Conservation (phyloP, 2,797 vertebrate genomes). For the Echeneis naucrates region DNA sequence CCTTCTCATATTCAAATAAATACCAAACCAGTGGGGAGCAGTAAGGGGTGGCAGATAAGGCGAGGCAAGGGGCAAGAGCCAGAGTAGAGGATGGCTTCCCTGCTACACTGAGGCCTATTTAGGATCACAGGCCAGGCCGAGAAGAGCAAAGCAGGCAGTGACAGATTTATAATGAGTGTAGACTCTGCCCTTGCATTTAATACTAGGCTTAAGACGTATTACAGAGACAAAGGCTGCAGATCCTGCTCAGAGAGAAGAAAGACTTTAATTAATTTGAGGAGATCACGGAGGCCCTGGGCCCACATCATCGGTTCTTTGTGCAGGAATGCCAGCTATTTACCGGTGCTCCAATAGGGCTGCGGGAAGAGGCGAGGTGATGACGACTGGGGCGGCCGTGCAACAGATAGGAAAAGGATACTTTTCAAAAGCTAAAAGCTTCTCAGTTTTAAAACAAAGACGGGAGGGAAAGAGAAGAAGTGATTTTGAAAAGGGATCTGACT, state of each 20-base stretch:
- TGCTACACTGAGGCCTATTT: slow-evolving; percentile 72
- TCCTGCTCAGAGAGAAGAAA: slow-evolving; percentile 71
- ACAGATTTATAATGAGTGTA: slow-evolving; percentile 78
- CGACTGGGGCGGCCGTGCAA: slow-evolving; percentile 77
- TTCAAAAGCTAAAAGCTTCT: slow-evolving; percentile 92
- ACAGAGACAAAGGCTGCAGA: slow-evolving; percentile 71
- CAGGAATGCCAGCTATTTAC: slow-evolving; percentile 89
- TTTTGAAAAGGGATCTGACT: slow-evolving; percentile 83
- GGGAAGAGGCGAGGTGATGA: slow-evolving; percentile 86
- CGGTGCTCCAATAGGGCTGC: slow-evolving; percentile 77
- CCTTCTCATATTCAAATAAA: slow-evolving; percentile 86
- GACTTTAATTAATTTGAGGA: slow-evolving; percentile 87
- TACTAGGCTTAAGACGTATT: slow-evolving; percentile 78
- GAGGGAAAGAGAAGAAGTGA: slow-evolving; percentile 79
- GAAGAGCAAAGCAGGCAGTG: slow-evolving; percentile 76
- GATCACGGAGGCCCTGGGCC: slow-evolving; percentile 76
- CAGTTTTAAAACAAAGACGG: slow-evolving; percentile 89
- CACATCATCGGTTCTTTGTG: slow-evolving; percentile 86
- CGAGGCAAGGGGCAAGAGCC: slow-evolving; percentile 52
- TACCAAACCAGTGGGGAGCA: slow-evolving; percentile 72
- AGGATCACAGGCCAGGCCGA: slow-evolving; percentile 52
- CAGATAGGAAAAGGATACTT: slow-evolving; percentile 89
- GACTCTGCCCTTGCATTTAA: slow-evolving; percentile 73
- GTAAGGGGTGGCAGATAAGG: slow-evolving; percentile 68
- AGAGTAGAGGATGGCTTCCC: slow-evolving; percentile 56